These are phyloP conservation scores for Thripadectes ignobilis DNA, from an alignment of 2,797 vertebrate species.

Conservation along the genomic window DNA sequence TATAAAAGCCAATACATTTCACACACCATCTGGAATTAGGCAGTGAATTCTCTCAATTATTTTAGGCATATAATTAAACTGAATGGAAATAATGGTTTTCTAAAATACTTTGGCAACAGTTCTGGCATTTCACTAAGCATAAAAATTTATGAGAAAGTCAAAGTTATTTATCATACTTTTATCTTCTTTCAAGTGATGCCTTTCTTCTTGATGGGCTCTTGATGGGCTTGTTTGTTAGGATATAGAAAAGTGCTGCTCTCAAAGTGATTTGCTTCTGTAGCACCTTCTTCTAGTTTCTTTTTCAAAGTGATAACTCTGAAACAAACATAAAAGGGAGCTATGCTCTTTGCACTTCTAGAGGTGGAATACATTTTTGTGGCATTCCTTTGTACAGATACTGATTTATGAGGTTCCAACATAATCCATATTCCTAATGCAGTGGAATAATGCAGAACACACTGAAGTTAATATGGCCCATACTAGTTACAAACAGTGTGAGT, in stretches of 20 bases:
- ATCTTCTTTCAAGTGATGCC: background rate
- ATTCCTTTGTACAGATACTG: background rate
- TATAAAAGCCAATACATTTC: constrained; percentile 16
- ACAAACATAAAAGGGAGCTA: background rate
- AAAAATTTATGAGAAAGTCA: background rate
- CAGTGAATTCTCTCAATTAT: background rate
- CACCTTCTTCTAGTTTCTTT: background rate
- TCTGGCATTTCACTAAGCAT: background rate
- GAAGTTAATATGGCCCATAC: background rate
- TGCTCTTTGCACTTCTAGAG: background rate
- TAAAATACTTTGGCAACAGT: constrained; percentile 6
- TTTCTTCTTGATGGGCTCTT: background rate
- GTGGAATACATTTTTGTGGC: background rate
- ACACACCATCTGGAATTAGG: background rate
- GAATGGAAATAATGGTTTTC: constrained; percentile 18
- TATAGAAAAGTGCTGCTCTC: background rate
- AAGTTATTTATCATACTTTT: background rate
- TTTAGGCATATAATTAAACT: constrained; percentile 26
- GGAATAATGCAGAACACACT: background rate
- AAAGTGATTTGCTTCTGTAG: background rate
- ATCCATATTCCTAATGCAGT: background rate
- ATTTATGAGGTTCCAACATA: background rate
- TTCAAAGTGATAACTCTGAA: background rate
- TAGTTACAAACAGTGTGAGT: accelerated
- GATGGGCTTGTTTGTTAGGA: background rate